Evolutionary conservation across 2,113 vertebrate species (phyloP).

Genomic region (Brachypodius melanocephalos): DNA sequence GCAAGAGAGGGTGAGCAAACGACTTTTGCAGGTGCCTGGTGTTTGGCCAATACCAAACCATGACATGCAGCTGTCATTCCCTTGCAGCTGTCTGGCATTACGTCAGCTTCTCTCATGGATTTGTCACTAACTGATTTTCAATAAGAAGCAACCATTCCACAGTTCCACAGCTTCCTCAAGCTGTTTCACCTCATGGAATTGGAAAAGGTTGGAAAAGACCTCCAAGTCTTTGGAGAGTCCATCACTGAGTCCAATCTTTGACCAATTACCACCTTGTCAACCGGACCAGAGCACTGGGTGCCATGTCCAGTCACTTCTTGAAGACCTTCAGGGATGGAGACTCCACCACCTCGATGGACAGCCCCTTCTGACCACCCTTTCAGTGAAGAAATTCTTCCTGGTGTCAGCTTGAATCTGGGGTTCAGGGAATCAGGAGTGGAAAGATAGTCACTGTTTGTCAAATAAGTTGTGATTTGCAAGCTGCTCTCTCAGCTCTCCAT

Average conservation of each 20-base stretch:
- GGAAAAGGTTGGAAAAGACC: not conserved
- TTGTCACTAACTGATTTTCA: not conserved
- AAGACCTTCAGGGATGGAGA: no score
- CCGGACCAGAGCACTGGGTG: not conserved
- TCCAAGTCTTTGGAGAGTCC: not conserved
- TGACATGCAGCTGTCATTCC: not conserved
- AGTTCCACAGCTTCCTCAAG: not conserved
- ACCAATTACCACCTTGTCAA: not conserved
- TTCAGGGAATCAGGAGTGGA: not conserved
- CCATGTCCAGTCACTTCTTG: not conserved
- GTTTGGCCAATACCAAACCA: not conserved
- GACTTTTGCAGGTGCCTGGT: not conserved
- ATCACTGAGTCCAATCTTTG: not conserved
- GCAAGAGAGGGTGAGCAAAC: not conserved
- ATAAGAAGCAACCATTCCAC: not conserved
- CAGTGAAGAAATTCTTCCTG: not conserved
- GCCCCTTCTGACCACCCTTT: not conserved
- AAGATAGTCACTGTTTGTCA: not conserved
- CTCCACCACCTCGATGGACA: not conserved
- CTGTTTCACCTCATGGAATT: not conserved
- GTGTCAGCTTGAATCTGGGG: not conserved
- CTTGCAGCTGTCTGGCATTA: not conserved
- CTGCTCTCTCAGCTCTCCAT: not conserved
- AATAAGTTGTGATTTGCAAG: not conserved
- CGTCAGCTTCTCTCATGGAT: not conserved